Conservation (phyloP, 2,888 invertebrate species). For the Allolobophora icterica region DNA sequence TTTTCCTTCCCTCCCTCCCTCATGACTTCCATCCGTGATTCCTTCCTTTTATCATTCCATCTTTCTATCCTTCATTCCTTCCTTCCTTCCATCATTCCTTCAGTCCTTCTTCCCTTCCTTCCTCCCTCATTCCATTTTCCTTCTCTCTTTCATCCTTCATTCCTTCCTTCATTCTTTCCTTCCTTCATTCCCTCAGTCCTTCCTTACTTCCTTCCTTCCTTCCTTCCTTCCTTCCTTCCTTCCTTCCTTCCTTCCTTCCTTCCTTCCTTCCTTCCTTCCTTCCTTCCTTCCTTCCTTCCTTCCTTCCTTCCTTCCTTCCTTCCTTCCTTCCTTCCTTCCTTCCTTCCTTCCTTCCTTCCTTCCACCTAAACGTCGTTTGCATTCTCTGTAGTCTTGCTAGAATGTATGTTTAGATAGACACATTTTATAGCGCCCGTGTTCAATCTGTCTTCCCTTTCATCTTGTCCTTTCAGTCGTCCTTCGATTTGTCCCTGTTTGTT, state of each 20-base stretch:
- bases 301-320: conserved; percentile 31
- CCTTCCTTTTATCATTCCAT: conserved; percentile 27
- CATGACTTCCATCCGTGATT: conserved; percentile 19
- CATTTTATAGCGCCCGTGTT: too few species aligned
- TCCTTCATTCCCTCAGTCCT: conserved; percentile 29
- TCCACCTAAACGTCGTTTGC: too few species aligned
- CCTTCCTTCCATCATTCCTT: conserved; percentile 21
- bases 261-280: conserved; percentile 33
- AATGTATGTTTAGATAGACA: too few species aligned
- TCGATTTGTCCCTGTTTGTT: too few species aligned
- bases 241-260: conserved; percentile 30
- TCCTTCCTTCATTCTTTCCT: conserved; percentile 32
- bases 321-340: conserved; percentile 26
- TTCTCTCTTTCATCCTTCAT: conserved; percentile 26
- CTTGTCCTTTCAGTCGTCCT: too few species aligned
- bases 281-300: conserved; percentile 30
- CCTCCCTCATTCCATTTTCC: conserved; percentile 32
- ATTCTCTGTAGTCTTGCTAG: too few species aligned
- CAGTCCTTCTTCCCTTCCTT: conserved; percentile 30
- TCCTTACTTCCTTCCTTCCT: conserved; percentile 13
- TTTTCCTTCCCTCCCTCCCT: conserved; percentile 26
- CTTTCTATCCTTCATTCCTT: conserved; percentile 29
- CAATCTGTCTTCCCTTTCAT: too few species aligned
- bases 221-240: conserved; percentile 32
- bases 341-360: background rate